These are phyloP conservation scores for Ruditapes philippinarum DNA, from an alignment of 1,140 invertebrate genomes.

Conservation along the genomic window DNA sequence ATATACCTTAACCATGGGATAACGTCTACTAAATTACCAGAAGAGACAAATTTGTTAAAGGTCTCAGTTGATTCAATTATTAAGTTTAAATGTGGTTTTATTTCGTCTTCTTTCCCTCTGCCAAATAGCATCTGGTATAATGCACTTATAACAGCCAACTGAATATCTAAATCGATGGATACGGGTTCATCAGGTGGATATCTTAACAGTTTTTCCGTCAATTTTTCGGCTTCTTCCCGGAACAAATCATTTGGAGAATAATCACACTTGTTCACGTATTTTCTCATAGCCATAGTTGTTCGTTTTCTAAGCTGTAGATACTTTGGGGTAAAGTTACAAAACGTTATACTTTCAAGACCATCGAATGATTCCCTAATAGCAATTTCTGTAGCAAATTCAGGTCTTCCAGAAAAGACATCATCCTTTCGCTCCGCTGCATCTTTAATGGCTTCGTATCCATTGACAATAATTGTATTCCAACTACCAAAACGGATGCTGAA, in stretches of 20 bases:
- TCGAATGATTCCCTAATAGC: not conserved
- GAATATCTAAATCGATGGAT: not conserved
- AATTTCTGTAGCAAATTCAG: slow-evolving; percentile 11
- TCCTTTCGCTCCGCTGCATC: slow-evolving; percentile 12
- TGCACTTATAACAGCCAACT: not conserved
- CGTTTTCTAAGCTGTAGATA: not conserved
- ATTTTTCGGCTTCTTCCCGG: too few species aligned
- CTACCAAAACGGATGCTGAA: slow-evolving; percentile 52
- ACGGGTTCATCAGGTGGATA: too few species aligned
- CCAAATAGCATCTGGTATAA: not conserved
- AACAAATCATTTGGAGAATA: too few species aligned
- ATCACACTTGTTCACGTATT: not conserved
- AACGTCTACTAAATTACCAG: not conserved
- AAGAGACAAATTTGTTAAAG: not conserved
- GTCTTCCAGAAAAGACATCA: slow-evolving; percentile 30
- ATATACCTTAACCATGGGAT: not conserved
- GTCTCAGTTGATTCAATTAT: not conserved
- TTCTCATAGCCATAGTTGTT: not conserved
- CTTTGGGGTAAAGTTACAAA: not conserved
- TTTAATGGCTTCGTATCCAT: slow-evolving; percentile 13
- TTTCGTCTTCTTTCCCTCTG: not conserved
- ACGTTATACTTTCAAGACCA: not conserved
- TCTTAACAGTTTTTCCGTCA: not conserved
- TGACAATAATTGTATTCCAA: slow-evolving; percentile 45
- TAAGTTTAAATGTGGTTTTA: not conserved